Evolutionary conservation across 2,888 invertebrate species (phyloP), one percentile per base, ranked within the genome.

Genomic region (Drosophila basisetae): DNA sequence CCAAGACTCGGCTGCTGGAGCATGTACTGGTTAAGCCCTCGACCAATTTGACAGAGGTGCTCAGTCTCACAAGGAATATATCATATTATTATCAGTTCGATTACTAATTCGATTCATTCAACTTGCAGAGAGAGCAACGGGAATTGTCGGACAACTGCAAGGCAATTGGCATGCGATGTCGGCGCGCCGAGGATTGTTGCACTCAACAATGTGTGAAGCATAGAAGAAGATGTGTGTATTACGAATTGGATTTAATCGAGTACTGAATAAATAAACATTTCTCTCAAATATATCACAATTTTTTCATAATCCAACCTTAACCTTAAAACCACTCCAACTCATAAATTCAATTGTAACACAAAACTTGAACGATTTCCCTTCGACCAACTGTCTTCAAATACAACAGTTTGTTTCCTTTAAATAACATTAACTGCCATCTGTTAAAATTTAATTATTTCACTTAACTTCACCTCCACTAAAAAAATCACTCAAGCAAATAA

Each of bases 181-280:
- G 18, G n/a, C 56, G n/a, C 4, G 56, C 39, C 28, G 56, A 56
- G 39, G 39, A 56, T 13, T 56, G 39, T 41, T 56, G 56, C 28
- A n/a, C n/a, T 1, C 13, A n/a, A n/a, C 56, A 56, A n/a, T 56
- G 56, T 39, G n/a, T 56, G 13, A 39, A 11, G 37, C 18, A 16
- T 10, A 5, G 16, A 54, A 35, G 25, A 16, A 13, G 13, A 11
- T 53, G 53, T 33, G 52, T 31, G 0, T 52, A 31, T 4, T 52
- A 52, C 7, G 6, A 30, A 30, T 11, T 52, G 11, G 49, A 49
- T 25, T 49, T 49, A 4, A 25, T 49, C 16, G 49, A 18, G 30
- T 30, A 18, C 25, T 50, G 28, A 52, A n/a, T n/a, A 31, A 30
- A 31, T 30, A 11, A 47, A 16, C 13, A 16, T 4, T 1, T 22